A percentile compares a stretch with the other conserved stretches of the same genome.
Evolutionary conservation across 1,140 invertebrate species (phyloP).

Genomic region (Augochlora pura): DNA sequence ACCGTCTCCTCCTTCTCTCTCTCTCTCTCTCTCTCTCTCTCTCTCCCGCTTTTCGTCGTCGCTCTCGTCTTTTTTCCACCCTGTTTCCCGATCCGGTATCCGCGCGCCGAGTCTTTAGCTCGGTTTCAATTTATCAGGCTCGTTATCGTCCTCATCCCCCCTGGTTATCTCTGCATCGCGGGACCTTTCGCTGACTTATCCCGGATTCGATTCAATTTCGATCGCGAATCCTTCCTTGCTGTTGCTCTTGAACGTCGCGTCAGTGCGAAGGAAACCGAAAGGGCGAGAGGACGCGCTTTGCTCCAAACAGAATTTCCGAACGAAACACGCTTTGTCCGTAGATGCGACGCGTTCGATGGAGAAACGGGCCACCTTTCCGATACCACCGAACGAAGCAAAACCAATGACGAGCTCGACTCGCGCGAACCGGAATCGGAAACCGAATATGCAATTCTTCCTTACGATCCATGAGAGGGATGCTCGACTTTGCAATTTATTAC

Average conservation of each 20-base stretch:
- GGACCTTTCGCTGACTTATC: not conserved
- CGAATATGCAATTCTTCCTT: no score
- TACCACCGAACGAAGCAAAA: not conserved
- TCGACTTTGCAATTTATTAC: no score
- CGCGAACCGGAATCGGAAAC: no score
- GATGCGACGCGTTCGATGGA: not conserved
- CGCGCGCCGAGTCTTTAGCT: not conserved
- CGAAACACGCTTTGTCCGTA: not conserved
- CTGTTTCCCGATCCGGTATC: no score
- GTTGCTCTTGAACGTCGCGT: conserved; percentile 14
- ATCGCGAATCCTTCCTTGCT: not conserved
- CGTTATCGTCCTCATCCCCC: conserved; percentile 13
- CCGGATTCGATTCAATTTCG: not conserved
- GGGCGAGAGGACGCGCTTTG: not conserved
- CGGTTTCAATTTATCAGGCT: conserved; percentile 48
- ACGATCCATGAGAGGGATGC: no score
- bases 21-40: no score
- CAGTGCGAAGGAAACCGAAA: conserved; percentile 1
- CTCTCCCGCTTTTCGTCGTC: no score
- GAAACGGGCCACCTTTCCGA: not conserved
- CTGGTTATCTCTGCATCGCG: not conserved
- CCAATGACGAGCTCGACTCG: not conserved
- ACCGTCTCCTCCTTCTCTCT: not conserved
- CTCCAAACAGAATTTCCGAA: not conserved
- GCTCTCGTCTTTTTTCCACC: not conserved